phyloP scores from a whole-genome alignment of 1,140 invertebrate species.

The Drosophila novamexicana region DNA sequence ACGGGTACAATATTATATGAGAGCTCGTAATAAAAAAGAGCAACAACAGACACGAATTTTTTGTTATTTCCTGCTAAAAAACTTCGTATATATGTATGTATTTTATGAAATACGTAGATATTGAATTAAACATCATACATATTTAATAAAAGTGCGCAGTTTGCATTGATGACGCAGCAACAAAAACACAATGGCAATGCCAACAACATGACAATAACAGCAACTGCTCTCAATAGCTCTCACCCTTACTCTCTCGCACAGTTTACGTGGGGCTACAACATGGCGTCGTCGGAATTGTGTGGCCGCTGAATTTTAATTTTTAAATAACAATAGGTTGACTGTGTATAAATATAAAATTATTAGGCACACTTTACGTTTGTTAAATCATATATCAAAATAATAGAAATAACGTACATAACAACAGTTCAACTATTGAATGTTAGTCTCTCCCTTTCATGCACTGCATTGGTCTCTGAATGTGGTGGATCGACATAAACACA shows the following conservation, averaged over 20 bases:
- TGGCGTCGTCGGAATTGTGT: constrained; percentile 77
- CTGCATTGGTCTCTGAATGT: constrained; percentile 27
- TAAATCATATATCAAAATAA: constrained; percentile 9
- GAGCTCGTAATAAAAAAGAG: constrained; percentile 22
- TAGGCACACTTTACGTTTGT: constrained; percentile 24
- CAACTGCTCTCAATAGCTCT: constrained; percentile 35
- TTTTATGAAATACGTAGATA: constrained; percentile 20
- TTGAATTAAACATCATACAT: constrained; percentile 53
- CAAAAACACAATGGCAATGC: constrained; percentile 61
- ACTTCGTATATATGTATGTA: constrained; percentile 7
- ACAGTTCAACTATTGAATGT: constrained; percentile 17
- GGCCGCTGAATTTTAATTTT: constrained; percentile 57
- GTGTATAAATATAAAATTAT: constrained; percentile 7
- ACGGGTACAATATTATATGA: constrained; percentile 50
- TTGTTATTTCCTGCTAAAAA: constrained; percentile 12
- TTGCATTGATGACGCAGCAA: constrained; percentile 80
- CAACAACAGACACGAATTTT: not conserved
- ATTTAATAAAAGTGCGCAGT: constrained; percentile 73
- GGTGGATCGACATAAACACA: constrained; percentile 3
- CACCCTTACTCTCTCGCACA: constrained; percentile 47
- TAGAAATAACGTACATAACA: constrained; percentile 12
- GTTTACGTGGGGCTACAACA: constrained; percentile 65
- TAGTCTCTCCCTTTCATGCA: constrained; percentile 2
- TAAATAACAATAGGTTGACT: constrained; percentile 39
- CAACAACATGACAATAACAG: constrained; percentile 57